Base-by-base conservation (phyloP, 2,797 vertebrate species). In the Amniataba percoides region DNA sequence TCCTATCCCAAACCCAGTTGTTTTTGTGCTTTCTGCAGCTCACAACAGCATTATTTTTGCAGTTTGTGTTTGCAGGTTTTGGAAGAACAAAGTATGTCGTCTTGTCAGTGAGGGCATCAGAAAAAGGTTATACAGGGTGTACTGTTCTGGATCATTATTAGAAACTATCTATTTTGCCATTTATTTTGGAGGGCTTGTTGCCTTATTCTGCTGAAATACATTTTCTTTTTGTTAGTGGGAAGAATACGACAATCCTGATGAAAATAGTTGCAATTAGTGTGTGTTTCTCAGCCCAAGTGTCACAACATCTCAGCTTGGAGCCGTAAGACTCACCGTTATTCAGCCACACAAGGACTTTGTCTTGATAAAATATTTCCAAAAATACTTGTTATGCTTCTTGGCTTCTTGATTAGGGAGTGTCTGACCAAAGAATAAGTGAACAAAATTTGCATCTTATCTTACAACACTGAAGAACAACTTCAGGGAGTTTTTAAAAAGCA, bases 101-200 rank as follows among this genome's bases (percentile, higher is more conserved):
- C 49, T 6, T 19, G 15, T 66, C 49, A 14, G 27, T 31, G 27
- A 5, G 27, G 27, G 27, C 27, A 31, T 31, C 27, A 31, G 27
- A 31, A 31, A 31, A 31, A 31, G 27, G 27, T 31, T 31, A 5
- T 31, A 31, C 27, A 31, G 27, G 27, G 27, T 31, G 27, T 8
- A 19, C 46, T 0, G 1, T 2, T 4, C 40, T 21, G 53, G 7
- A 21, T 0, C 2, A 21, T 18, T 3, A 7, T 11, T 3, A 3
- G 2, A 27, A 23, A 31, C 27, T 3, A 31, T 31, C 27, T 31
- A 31, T 31, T 31, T 31, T 31, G 5, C 27, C 27, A 31, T 70
- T 70, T 19, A 12, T 36, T 25, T 19, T 19, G 0, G 16, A 58
- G 31, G 19, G 6, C 14, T 13, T 18, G n/a, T 49, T 49, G 5